These are phyloP conservation scores for Tetanocera ferruginea DNA, from an alignment of 2,888 invertebrate genomes.

Conservation along the genomic window DNA sequence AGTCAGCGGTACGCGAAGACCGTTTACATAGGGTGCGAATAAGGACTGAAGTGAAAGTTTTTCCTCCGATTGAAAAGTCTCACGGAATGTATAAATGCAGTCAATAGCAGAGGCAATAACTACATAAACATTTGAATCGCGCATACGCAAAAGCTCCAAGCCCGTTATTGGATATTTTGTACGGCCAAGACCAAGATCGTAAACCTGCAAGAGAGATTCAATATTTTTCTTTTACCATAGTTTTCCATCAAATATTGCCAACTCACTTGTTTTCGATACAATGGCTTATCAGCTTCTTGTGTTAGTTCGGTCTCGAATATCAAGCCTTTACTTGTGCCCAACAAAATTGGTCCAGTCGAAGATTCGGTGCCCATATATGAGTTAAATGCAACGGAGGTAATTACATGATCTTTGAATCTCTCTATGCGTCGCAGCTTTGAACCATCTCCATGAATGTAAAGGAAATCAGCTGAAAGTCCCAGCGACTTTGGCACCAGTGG, in stretches of 20 bases:
- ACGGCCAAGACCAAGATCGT: constrained; percentile 86
- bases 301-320: constrained; percentile 92
- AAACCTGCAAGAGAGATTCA: constrained; percentile 76
- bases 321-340: constrained; percentile 91
- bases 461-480: constrained; percentile 77
- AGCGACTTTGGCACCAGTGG: constrained; percentile 74
- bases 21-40: constrained; percentile 59
- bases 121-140: constrained; percentile 80
- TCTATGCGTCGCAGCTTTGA: constrained; percentile 78
- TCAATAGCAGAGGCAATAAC: constrained; percentile 88
- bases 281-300: constrained; percentile 84
- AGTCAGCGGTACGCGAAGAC: constrained; percentile 69
- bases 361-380: constrained; percentile 77
- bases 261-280: constrained; percentile 87
- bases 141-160: constrained; percentile 83
- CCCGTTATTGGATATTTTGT: constrained; percentile 86
- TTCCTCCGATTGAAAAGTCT: constrained; percentile 81
- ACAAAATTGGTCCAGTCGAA: constrained; percentile 85
- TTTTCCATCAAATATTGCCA: neutral
- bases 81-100: constrained; percentile 89
- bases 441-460: constrained; percentile 84
- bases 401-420: constrained; percentile 76
- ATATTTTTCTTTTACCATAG: neutral
- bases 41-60: constrained; percentile 72
- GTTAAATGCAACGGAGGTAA: constrained; percentile 94